Evolutionary conservation across 2,888 invertebrate genomes (phyloP).

Genomic region (Polydrusus cervinus): DNA sequence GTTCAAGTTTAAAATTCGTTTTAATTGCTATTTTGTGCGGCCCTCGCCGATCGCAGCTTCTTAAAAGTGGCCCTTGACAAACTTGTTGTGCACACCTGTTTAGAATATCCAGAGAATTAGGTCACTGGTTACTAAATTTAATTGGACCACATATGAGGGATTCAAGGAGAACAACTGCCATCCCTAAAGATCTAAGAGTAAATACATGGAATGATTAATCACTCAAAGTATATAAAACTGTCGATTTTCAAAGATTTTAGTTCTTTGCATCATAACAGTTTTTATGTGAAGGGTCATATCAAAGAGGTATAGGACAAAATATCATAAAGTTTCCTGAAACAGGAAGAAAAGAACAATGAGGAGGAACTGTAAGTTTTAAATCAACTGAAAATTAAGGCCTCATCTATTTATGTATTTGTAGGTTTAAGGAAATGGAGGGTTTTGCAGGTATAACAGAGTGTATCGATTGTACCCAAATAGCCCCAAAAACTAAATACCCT

Average conservation of each 20-base stretch:
- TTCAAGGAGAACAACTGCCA: background rate
- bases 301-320: conserved; percentile 12
- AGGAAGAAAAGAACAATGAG: conserved; percentile 6
- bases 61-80: no score
- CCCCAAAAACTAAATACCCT: conserved; percentile 15
- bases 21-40: no score
- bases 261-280: conserved; percentile 13
- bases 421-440: background rate
- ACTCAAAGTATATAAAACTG: background rate
- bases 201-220: background rate
- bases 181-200: background rate
- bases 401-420: background rate
- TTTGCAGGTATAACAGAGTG: conserved; percentile 5
- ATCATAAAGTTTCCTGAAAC: conserved; percentile 10
- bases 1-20: no score
- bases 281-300: conserved; percentile 10
- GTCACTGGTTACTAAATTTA: background rate
- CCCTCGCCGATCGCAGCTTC: no score
- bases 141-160: background rate
- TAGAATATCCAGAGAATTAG: conserved; percentile 5
- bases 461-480: conserved; percentile 25
- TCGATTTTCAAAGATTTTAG: background rate
- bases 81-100: no score
- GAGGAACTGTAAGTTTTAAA: conserved; percentile 14
- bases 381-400: background rate